Conservation (phyloP, 2,797 vertebrate genomes). For the Malacoctenus gilli region DNA sequence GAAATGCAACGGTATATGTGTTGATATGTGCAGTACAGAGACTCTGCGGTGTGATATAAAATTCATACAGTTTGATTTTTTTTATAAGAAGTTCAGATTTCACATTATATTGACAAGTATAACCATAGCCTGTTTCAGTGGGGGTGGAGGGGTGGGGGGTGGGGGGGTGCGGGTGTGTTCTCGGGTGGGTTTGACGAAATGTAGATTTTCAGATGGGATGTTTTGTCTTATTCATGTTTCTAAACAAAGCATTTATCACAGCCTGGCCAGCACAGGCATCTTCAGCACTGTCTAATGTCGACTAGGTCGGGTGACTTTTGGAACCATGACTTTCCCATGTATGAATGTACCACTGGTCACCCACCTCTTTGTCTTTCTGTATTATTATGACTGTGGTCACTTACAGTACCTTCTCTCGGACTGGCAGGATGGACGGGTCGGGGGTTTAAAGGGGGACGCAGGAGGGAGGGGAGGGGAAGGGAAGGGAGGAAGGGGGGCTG, state of each 20-base stretch:
- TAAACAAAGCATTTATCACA: slow-evolving; percentile 83
- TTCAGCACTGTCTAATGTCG: slow-evolving; percentile 73
- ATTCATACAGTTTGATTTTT: slow-evolving; percentile 26
- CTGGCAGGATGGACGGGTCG: slow-evolving; percentile 43
- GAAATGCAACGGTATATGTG: slow-evolving; percentile 52
- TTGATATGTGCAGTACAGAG: slow-evolving; percentile 62
- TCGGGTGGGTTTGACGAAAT: slow-evolving; percentile 54
- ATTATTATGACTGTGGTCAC: slow-evolving; percentile 77
- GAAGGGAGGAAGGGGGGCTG: slow-evolving; percentile 3
- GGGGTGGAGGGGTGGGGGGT: slow-evolving; percentile 35
- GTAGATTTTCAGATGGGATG: slow-evolving; percentile 75
- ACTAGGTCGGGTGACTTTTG: slow-evolving; percentile 70
- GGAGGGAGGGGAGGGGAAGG: not conserved
- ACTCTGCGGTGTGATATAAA: slow-evolving; percentile 45
- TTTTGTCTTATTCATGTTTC: slow-evolving; percentile 78
- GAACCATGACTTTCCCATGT: slow-evolving; percentile 77
- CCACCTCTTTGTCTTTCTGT: slow-evolving; percentile 75
- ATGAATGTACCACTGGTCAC: slow-evolving; percentile 81
- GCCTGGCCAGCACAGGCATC: slow-evolving; percentile 71
- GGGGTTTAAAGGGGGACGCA: slow-evolving; percentile 13
- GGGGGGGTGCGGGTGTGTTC: slow-evolving; percentile 35
- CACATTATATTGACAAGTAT: slow-evolving; percentile 62
- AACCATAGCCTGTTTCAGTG: slow-evolving; percentile 61
- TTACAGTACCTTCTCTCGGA: slow-evolving; percentile 72
- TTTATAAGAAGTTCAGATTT: slow-evolving; percentile 39